Evolutionary conservation across 2,797 vertebrate species (phyloP), one percentile per base, ranked within the genome.

Genomic region (Pteronotus mesoamericanus): DNA sequence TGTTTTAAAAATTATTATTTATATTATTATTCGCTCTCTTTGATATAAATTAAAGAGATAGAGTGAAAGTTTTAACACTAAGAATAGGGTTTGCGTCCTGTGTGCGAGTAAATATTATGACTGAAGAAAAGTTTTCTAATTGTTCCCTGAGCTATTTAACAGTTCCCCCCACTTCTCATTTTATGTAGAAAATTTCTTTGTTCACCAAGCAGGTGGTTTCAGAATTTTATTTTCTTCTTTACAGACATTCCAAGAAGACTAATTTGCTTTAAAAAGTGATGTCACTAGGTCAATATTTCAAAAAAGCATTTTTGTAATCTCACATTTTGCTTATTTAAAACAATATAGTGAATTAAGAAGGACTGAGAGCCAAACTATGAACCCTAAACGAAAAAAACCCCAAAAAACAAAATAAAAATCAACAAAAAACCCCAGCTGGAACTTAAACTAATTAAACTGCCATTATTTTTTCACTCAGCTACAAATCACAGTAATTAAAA

Each of bases 221-320:
- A 83, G 61, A 86, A 74, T 91, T 88, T 95, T 72, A 61, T 94
- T 91, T 95, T 86, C 14, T 79, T 68, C 51, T 22, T 75, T 91
- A 75, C n/a, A 84, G 24, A 48, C 37, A 89, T 89, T 86, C 6
- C 14, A 75, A 80, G n/a, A 90, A 84, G 34, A 53, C 57, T 53
- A 75, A 93, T 85, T 92, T 71, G 6, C 19, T 59, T 46, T 44
- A 16, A 91, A 64, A 92, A 64, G 26, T 94, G 51, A 51, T 48
- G 32, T 86, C 59, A 59, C 8, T 61, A 59, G 34, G 22, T 48
- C 14, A 87, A 53, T 89, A 34, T 26, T 85, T 32, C 5, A 19
- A 89, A 92, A 94, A 69, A 4, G 14, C 29, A 26, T 51, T 84
- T 75, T 26, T 29, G 3, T 92, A 91, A n/a, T 46, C 7, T 46